Evolutionary conservation across 64 coral and sea anemone species (phyloP).

Genomic region (Pachyseris speciosa): DNA sequence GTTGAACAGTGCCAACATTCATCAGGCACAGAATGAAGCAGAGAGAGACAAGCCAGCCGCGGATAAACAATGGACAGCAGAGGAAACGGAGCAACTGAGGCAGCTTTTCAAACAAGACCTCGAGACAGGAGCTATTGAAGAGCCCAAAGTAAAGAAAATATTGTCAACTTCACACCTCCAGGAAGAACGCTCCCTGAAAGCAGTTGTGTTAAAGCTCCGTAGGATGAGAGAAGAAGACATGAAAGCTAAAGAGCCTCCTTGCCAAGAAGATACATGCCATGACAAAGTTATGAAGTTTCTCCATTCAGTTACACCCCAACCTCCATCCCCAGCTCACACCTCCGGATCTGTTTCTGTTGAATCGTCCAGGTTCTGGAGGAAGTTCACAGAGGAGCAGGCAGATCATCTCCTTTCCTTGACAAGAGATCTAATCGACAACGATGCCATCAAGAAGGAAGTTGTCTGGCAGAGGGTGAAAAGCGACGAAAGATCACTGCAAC

Average conservation of each 20-base stretch:
- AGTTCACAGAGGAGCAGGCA: background rate
- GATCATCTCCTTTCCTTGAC: background rate
- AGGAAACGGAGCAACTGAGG: constrained; percentile 57
- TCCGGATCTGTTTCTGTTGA: no score
- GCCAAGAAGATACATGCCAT: background rate
- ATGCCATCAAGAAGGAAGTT: constrained; percentile 15
- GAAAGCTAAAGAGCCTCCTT: constrained; percentile 17
- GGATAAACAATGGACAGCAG: constrained; percentile 17
- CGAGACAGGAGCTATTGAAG: constrained; percentile 48
- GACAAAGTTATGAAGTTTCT: background rate
- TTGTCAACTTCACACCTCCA: constrained; percentile 15
- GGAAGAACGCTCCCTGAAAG: constrained; percentile 37
- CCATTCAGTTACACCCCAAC: background rate
- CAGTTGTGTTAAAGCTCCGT: constrained; percentile 42
- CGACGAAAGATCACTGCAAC: background rate
- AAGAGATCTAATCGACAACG: constrained; percentile 1
- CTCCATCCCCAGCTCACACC: background rate
- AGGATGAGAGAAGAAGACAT: constrained; percentile 26
- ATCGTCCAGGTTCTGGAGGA: background rate
- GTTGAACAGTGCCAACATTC: constrained; percentile 1
- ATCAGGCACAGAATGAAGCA: constrained; percentile 21
- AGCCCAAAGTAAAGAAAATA: constrained; percentile 50
- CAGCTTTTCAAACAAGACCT: constrained; percentile 42
- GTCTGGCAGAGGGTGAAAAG: constrained; percentile 30
- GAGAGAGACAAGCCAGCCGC: background rate